Evolutionary conservation across 2,113 vertebrate species (phyloP).

Genomic region (Podiceps cristatus): DNA sequence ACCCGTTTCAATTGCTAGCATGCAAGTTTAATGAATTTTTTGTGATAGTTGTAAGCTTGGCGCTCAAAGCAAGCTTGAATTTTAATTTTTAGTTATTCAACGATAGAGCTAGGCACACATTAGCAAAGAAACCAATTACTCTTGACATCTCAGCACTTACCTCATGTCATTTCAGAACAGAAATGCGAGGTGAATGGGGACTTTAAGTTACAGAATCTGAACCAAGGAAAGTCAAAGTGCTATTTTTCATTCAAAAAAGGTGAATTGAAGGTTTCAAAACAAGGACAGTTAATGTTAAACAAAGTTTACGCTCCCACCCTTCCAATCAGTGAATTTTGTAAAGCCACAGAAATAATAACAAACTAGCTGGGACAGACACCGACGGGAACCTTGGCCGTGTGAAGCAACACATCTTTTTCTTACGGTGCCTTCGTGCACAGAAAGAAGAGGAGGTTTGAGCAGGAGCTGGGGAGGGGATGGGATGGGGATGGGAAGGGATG

Average conservation of each 20-base stretch:
- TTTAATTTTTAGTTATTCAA: conserved; percentile 4
- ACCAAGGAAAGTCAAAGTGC: not conserved
- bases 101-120: not conserved
- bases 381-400: accelerated
- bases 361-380: not conserved
- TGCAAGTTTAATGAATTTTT: conserved; percentile 14
- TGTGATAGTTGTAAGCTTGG: not conserved
- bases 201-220: accelerated
- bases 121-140: conserved; percentile 30
- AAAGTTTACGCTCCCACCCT: not conserved
- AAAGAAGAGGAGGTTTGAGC: not conserved
- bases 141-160: not conserved
- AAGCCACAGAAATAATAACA: not conserved
- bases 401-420: accelerated
- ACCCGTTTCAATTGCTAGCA: not conserved
- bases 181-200: not conserved
- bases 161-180: not conserved
- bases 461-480: not conserved
- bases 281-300: not conserved
- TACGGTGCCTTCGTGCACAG: not conserved
- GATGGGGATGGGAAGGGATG: too few relatives aligned
- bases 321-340: not conserved
- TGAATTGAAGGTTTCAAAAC: not conserved
- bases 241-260: not conserved
- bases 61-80: not conserved